Conservation (phyloP, 2,797 vertebrate species). For the Myotis daubentonii region DNA sequence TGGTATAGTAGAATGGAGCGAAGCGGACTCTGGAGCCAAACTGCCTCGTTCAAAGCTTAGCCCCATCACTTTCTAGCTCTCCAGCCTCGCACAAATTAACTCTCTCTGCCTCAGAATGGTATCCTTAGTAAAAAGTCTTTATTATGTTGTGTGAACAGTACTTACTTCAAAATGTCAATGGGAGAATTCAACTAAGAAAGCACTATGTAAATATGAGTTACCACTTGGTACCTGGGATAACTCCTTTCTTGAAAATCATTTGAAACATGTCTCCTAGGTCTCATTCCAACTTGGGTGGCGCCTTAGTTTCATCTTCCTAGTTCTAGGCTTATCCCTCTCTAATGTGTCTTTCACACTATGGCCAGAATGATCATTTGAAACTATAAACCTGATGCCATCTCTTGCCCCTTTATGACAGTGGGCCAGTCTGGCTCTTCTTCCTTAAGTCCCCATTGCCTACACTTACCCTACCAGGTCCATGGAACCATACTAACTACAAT, state of each 20-base stretch:
- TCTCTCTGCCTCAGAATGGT: background rate
- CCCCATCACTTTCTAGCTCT: background rate
- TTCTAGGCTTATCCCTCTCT: background rate
- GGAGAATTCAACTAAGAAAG: background rate
- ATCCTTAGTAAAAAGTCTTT: background rate
- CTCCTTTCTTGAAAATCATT: conserved; percentile 15
- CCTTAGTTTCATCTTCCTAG: background rate
- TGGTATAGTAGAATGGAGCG: background rate
- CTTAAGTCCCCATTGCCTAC: background rate
- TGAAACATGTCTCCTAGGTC: background rate
- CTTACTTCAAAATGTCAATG: background rate
- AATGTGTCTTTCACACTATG: background rate
- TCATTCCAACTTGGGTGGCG: background rate
- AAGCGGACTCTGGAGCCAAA: background rate
- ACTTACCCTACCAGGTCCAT: background rate
- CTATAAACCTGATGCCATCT: background rate
- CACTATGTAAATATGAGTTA: background rate
- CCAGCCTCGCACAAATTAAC: background rate
- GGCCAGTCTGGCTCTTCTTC: background rate
- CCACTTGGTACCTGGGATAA: background rate
- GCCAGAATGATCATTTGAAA: background rate
- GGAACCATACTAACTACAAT: background rate
- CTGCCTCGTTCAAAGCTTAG: background rate
- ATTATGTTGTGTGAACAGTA: background rate
- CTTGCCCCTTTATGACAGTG: background rate